Base-by-base conservation (phyloP, 2,113 vertebrate species). In the Neomonachus schauinslandi region DNA sequence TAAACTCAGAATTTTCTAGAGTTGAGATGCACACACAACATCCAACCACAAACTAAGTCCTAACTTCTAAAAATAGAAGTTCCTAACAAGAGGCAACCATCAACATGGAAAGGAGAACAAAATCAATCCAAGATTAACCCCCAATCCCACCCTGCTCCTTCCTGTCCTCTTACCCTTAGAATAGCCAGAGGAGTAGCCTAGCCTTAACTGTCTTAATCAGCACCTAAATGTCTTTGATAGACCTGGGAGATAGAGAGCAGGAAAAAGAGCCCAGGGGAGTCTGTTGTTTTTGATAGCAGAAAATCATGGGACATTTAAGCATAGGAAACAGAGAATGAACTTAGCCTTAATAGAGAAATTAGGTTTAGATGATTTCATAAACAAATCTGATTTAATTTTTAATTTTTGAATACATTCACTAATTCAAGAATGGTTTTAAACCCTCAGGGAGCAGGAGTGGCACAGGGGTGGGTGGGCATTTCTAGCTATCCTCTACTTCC, bases 401-500 rank as follows among this genome's bases (percentile, higher is more conserved):
- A 55, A 67, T 69, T 91, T 92, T 88, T 87, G 5, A 96, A 42
- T 61, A 39, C 2, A 63, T 91, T 93, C 80, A 95, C 26, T 87
- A 94, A 89, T 71, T 92, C 28, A 87, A 53, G 24, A 91, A 61
- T 57, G 18, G 1, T 82, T 97, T 94, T 39, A 89, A 94, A 95
- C 51, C n/a, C 28, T 89, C 22, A 31, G 39, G 28, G 14, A 7
- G 7, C 51, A 46, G 14, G 28, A 61, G 4, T 24, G 26, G 28
- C 15, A n/a, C 7, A 22, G 36, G 12, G 53, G 7, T 81, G 33
- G 16, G 7, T 76, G 24, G 16, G 42, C 36, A 91, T 63, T 36
- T 90, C 31, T 14, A 96, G n/a, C 4, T 69, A 94, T 26, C n/a
- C 26, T 65, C 26, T 76, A 61, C n/a, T 61, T 92, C 84, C 15